A percentile compares a stretch with the other conserved stretches of the same genome.
Conservation (phyloP, 2,113 vertebrate genomes). For the Saccopteryx bilineata region DNA sequence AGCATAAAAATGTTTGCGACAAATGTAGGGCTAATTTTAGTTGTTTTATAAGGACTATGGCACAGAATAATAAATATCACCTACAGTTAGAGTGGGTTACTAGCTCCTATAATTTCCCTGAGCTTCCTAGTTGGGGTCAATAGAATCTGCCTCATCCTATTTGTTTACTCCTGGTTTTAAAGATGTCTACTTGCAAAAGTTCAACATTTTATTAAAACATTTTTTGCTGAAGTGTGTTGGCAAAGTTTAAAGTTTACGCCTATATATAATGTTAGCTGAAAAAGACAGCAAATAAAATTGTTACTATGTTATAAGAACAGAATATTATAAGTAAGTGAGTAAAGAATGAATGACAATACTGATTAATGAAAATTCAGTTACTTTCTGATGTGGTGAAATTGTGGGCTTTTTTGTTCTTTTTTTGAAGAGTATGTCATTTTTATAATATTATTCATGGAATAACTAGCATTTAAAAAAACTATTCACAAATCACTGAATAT, state of each 20-base stretch:
- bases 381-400: conserved; percentile 25
- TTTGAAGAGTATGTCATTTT: background rate
- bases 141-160: background rate
- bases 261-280: conserved; percentile 54
- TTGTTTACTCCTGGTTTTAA: background rate
- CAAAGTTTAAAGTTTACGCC: conserved; percentile 34
- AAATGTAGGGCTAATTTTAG: background rate
- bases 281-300: conserved; percentile 47
- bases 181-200: conserved; percentile 55
- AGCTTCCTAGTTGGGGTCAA: background rate
- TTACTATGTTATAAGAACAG: conserved; percentile 61
- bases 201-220: conserved; percentile 51
- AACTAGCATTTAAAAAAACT: conserved; percentile 39
- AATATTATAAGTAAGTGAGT: conserved; percentile 43
- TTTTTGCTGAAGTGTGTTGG: conserved; percentile 47
- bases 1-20: background rate
- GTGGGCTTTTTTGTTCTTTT: conserved; percentile 15
- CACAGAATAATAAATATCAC: background rate
- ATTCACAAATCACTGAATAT: conserved; percentile 25
- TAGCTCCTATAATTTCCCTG: background rate
- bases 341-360: conserved; percentile 48
- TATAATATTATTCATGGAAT: conserved; percentile 45
- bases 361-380: conserved; percentile 54
- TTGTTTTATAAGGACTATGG: background rate
- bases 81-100: background rate